Base-by-base conservation (phyloP, 2,113 vertebrate species). In the Semnopithecus entellus region DNA sequence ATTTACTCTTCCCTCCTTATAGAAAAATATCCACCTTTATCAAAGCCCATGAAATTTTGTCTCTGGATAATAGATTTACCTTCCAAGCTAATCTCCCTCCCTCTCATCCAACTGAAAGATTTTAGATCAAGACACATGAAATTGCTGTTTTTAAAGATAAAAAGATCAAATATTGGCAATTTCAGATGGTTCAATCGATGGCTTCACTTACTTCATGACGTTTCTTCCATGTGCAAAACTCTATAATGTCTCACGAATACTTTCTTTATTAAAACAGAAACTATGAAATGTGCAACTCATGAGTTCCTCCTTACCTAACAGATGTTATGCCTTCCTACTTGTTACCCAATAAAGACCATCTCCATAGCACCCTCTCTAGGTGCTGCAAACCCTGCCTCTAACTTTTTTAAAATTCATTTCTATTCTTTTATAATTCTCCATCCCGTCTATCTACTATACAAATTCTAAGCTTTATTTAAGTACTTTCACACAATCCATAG, bases 11-110 rank as follows among this genome's bases (percentile, higher is more conserved):
- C 2, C 78, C 12, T 72, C 52, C 27, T 73, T 94, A 27, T 93
- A 30, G 27, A 91, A 96, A 97, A 97, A 83, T 89, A 88, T 30
- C 27, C 35, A 76, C 32, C 16, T 88, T 96, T 95, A 75, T 86
- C 76, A 97, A 92, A 81, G 35, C 5, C 45, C 38, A 72, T 4
- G 43, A 72, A 16, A 78, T 70, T 73, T 73, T 4, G 59, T 52
- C 32, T 86, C 40, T 76, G 12, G 68, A 64, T 89, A 89, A 91
- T 80, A 48, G n/a, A 38, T 70, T 91, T 88, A 87, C 12, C 57
- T 16, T 88, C 59, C 25, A 64, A 59, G 4, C n/a, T 81, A 27
- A 89, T 90, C 52, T 95, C 30, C 40, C 20, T 96, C 43, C 25
- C 55, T 35, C 35, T 89, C 66, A 94, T 35, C 32, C n/a, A 88